Conservation (phyloP, 2,888 invertebrate species). For the Brenthis hecate region DNA sequence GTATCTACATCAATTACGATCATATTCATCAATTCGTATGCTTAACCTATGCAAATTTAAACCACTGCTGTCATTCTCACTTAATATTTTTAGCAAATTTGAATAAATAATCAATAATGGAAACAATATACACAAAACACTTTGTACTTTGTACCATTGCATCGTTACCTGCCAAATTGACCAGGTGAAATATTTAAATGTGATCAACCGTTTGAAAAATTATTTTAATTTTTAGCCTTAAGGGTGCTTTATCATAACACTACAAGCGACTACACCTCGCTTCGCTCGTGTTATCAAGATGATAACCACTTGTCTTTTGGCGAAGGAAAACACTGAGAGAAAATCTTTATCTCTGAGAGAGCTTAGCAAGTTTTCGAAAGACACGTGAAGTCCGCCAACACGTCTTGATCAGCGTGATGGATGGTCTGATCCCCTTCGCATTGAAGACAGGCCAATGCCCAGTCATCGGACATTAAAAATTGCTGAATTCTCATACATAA, state of each 20-base stretch:
- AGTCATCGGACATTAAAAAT: no score
- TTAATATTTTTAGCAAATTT: conserved; percentile 8
- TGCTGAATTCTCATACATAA: no score
- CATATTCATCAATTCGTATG: background rate
- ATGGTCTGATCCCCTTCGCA: no score
- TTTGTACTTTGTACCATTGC: background rate
- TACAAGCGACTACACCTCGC: no score
- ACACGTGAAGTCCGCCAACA: no score
- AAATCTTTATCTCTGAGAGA: no score
- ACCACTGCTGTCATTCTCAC: conserved; percentile 12
- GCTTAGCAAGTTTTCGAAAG: no score
- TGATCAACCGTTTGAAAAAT: conserved; percentile 21
- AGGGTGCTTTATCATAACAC: conserved; percentile 2
- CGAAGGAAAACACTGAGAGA: no score
- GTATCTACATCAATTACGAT: background rate
- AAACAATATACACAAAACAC: background rate
- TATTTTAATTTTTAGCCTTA: background rate
- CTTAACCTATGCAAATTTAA: conserved; percentile 3
- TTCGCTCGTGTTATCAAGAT: no score
- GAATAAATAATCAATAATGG: conserved; percentile 4
- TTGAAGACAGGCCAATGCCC: no score
- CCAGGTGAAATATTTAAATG: conserved; percentile 66
- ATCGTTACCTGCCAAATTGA: conserved; percentile 70
- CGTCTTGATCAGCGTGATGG: no score
- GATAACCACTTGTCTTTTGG: no score